phyloP scores from a whole-genome alignment of 2,797 vertebrate genomes.

The Pangasius djambal region DNA sequence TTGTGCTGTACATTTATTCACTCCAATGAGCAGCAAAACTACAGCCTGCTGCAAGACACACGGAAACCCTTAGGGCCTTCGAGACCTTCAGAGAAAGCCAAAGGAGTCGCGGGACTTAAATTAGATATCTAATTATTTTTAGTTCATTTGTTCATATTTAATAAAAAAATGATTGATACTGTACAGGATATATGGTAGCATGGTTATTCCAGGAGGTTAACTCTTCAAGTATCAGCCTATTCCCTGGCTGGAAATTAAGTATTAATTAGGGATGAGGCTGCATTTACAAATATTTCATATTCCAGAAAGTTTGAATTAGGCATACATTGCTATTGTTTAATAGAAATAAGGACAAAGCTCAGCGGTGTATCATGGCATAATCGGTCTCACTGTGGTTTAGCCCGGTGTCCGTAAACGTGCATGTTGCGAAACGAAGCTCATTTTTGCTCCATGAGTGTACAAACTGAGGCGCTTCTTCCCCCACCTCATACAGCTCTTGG shows the following conservation, averaged over 20 bases:
- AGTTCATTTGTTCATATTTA: background rate
- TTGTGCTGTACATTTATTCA: background rate
- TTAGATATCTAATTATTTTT: background rate
- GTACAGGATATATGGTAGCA: background rate
- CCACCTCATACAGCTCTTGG: background rate
- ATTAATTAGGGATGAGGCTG: background rate
- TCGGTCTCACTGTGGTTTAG: background rate
- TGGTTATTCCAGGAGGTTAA: background rate
- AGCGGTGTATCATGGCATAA: background rate
- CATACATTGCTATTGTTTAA: background rate
- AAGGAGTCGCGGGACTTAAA: background rate
- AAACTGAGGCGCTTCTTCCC: background rate
- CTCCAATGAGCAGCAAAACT: background rate
- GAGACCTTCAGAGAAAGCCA: background rate
- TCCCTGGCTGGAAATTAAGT: background rate
- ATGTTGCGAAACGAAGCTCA: background rate
- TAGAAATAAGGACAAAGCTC: background rate
- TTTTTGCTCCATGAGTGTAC: background rate
- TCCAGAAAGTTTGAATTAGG: background rate
- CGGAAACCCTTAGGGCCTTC: background rate
- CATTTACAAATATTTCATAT: background rate
- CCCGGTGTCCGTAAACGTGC: background rate
- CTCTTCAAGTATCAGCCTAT: background rate
- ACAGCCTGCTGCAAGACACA: background rate
- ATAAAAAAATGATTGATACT: background rate